phyloP scores from a whole-genome alignment of 35 echinoderm and acorn worm genomes.

The Ophioderma brevispina region DNA sequence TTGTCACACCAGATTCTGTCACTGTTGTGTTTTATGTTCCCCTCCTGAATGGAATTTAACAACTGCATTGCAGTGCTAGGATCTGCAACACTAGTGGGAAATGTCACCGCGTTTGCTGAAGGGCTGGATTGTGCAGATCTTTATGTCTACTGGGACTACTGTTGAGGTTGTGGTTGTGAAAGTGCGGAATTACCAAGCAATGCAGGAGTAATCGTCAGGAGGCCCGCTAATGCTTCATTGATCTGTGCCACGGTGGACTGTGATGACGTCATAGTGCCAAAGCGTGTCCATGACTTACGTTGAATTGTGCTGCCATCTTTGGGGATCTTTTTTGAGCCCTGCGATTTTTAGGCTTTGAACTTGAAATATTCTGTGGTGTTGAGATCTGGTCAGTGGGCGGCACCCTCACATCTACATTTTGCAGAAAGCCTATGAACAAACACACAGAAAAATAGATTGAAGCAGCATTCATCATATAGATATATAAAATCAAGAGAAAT shows the following conservation, averaged over 20 bases:
- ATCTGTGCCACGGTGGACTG: not conserved
- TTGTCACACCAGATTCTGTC: too few relatives aligned
- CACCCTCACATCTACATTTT: not conserved
- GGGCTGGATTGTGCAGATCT: too few relatives aligned
- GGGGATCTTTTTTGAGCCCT: not conserved
- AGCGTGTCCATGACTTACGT: not conserved
- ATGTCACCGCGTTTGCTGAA: too few relatives aligned
- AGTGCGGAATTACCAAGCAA: not conserved
- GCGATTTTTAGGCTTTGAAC: too few relatives aligned
- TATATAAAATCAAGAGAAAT: too few relatives aligned
- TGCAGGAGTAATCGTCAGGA: not conserved
- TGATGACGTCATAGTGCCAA: not conserved
- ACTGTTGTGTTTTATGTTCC: not conserved
- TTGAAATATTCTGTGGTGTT: not conserved
- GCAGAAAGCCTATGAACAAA: too few relatives aligned
- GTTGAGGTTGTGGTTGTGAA: not conserved
- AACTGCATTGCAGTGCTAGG: not conserved
- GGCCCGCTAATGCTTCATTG: not conserved
- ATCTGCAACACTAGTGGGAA: too few relatives aligned
- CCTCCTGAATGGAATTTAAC: not conserved
- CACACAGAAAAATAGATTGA: too few relatives aligned
- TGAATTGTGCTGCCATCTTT: not conserved
- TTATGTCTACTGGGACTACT: too few relatives aligned
- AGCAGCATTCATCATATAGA: too few relatives aligned
- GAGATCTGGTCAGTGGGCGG: not conserved